Base-by-base conservation (phyloP, 2,797 vertebrate genomes). In the Tragopan temminckii region DNA sequence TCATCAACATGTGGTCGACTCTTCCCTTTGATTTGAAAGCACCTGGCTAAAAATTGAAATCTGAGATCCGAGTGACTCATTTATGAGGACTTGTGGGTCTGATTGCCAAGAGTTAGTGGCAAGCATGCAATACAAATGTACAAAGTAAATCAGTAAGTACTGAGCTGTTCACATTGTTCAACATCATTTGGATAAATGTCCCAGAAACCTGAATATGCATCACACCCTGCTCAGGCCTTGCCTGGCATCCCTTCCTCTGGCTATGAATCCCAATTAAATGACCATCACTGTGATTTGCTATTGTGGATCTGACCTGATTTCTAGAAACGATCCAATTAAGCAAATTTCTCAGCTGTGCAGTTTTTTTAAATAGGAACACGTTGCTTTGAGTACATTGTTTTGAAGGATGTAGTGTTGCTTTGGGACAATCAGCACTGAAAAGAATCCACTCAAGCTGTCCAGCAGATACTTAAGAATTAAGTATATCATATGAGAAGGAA, bases 401-500 rank as follows among this genome's bases (percentile, higher is more conserved):
- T 69, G 81, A 69, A 94, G 55, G 66, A 57, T 27, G 33, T 5
- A 76, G 7, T 25, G 8, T 58, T 48, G 42, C 58, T 92, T 79
- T 89, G 75, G 66, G 82, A 83, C 74, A 94, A 40, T 29, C 81
- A 94, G 66, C 57, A 21, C 38, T 38, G 80, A 53, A 88, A 91
- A n/a, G 66, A 94, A 95, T 94, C 69, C 55, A 16, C 81, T 72
- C 87, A 23, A 48, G 40, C 57, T 75, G 72, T 67, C 82, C 94
- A 94, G 74, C 59, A 94, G 92, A 92, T 63, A 70, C 48, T 92
- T 76, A 2, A 67, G 93, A 94, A 95, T 95, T 89, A 93, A 89
- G 29, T 31, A 17, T 76, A 72, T 93, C 92, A 85, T 83, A 59
- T 85, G 87, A 95, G 93, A 52, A 95, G 90, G 92, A 96, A 94